Evolutionary conservation across 2,888 invertebrate genomes (phyloP).

Genomic region (Xylophagus ater): DNA sequence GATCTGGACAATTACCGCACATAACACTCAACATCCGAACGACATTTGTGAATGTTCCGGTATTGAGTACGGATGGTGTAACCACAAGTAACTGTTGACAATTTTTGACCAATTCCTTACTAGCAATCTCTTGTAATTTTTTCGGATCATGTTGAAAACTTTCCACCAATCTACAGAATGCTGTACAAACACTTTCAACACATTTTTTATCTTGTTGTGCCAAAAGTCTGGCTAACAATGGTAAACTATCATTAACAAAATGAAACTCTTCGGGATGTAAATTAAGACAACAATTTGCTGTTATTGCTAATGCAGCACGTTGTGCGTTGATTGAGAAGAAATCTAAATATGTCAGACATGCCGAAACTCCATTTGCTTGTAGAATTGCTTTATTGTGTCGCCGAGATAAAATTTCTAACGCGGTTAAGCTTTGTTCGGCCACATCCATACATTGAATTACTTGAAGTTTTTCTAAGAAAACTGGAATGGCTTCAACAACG

Average conservation of each 20-base stretch:
- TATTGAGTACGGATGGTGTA: constrained; percentile 89
- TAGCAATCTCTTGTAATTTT: constrained; percentile 87
- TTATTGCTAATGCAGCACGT: constrained; percentile 88
- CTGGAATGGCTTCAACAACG: constrained; percentile 93
- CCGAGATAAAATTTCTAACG: constrained; percentile 91
- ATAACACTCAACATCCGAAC: constrained; percentile 92
- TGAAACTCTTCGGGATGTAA: constrained; percentile 89
- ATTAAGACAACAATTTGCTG: constrained; percentile 96
- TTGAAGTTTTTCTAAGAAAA: constrained; percentile 92
- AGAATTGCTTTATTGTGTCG: constrained; percentile 94
- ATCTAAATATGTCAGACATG: constrained; percentile 92
- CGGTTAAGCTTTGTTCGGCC: constrained; percentile 95
- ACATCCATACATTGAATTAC: constrained; percentile 99
- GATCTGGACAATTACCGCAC: constrained; percentile 89
- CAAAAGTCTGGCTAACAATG: constrained; percentile 67
- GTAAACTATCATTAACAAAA: constrained; percentile 77
- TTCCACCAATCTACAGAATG: constrained; percentile 92
- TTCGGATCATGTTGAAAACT: constrained; percentile 88
- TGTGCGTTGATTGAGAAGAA: constrained; percentile 99
- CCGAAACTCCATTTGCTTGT: constrained; percentile 88
- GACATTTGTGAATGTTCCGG: constrained; percentile 91
- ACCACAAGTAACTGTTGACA: constrained; percentile 85
- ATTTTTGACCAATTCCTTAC: constrained; percentile 74
- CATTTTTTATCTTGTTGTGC: constrained; percentile 93
- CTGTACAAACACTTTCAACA: constrained; percentile 92